Percentiles rank a stretch among this genome's conserved stretches.
Evolutionary conservation across 2,797 vertebrate genomes (phyloP).

Genomic region (Amblyopsis hoosieri): DNA sequence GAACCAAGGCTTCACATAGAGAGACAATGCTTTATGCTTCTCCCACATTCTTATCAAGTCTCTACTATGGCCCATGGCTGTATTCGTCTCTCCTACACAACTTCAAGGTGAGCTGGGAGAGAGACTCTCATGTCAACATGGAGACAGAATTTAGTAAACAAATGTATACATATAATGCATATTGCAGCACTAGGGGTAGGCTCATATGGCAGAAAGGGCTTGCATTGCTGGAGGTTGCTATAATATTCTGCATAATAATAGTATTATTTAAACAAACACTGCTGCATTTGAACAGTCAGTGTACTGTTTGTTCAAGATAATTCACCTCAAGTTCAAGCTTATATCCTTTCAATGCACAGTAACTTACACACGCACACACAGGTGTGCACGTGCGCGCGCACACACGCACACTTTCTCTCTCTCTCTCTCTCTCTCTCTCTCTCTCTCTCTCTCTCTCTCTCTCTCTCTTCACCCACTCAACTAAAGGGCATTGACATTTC

Average conservation of each 20-base stretch:
- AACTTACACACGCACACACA: background rate
- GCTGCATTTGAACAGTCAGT: slow-evolving; percentile 33
- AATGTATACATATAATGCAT: background rate
- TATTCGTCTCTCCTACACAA: slow-evolving; percentile 47
- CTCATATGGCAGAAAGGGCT: too few species aligned
- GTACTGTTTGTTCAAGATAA: too few species aligned
- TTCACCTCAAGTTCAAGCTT: too few species aligned
- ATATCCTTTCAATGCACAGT: background rate
- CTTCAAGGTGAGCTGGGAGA: slow-evolving; percentile 58
- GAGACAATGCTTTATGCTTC: slow-evolving; percentile 48
- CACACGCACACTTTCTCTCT: background rate
- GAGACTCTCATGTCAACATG: slow-evolving; percentile 24
- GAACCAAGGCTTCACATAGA: slow-evolving; percentile 56
- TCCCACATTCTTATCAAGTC: slow-evolving; percentile 55
- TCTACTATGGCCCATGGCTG: slow-evolving; percentile 62
- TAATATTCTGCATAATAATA: too few species aligned
- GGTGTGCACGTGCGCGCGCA: slow-evolving; percentile 1
- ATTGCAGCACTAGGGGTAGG: too few species aligned
- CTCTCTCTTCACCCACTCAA: background rate
- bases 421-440: too few species aligned
- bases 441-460: too few species aligned
- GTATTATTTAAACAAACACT: too few species aligned
- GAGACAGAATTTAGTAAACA: slow-evolving; percentile 62
- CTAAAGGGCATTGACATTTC: slow-evolving; percentile 14
- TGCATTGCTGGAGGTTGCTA: too few species aligned